Evolutionary conservation across 2,797 vertebrate species (phyloP).

Genomic region (Tiaroga cobitis): DNA sequence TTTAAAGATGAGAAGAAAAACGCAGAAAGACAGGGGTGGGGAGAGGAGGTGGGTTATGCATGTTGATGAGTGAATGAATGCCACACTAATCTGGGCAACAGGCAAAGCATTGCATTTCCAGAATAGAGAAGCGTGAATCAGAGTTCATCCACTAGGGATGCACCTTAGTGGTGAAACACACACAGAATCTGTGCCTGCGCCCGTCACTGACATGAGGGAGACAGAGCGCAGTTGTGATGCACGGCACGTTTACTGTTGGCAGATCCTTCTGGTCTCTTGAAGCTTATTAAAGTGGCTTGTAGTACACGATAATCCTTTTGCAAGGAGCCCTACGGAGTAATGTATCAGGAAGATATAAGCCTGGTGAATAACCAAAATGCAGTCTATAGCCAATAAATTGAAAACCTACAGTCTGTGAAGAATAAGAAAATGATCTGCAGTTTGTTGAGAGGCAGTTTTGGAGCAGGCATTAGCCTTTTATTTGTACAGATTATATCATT

Average conservation of each 20-base stretch:
- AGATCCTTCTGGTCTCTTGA: slow-evolving; percentile 60
- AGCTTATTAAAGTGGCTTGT: slow-evolving; percentile 65
- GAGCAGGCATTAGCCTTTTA: neutral
- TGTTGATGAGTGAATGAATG: slow-evolving; percentile 55
- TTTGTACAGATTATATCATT: neutral
- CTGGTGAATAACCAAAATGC: slow-evolving; percentile 53
- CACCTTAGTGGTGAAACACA: slow-evolving; percentile 48
- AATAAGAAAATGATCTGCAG: slow-evolving; percentile 16
- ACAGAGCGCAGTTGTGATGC: slow-evolving; percentile 57
- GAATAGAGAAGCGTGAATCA: slow-evolving; percentile 52
- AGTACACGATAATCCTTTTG: slow-evolving; percentile 63
- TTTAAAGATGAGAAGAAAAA: slow-evolving; percentile 35
- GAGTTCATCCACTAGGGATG: slow-evolving; percentile 42
- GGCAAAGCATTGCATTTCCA: slow-evolving; percentile 48
- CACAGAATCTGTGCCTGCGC: slow-evolving; percentile 49
- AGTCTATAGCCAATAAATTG: slow-evolving; percentile 25
- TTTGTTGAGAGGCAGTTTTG: neutral
- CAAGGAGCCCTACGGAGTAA: slow-evolving; percentile 50
- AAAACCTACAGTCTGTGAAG: slow-evolving; percentile 46
- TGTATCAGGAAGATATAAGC: slow-evolving; percentile 58
- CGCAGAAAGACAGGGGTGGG: slow-evolving; percentile 15
- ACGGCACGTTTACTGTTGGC: slow-evolving; percentile 57
- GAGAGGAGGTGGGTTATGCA: slow-evolving; percentile 43
- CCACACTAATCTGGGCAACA: slow-evolving; percentile 54
- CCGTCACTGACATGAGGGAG: slow-evolving; percentile 50